These are phyloP conservation scores for Styela clava DNA, from an alignment of 23 tunicate genomes.

Conservation along the genomic window DNA sequence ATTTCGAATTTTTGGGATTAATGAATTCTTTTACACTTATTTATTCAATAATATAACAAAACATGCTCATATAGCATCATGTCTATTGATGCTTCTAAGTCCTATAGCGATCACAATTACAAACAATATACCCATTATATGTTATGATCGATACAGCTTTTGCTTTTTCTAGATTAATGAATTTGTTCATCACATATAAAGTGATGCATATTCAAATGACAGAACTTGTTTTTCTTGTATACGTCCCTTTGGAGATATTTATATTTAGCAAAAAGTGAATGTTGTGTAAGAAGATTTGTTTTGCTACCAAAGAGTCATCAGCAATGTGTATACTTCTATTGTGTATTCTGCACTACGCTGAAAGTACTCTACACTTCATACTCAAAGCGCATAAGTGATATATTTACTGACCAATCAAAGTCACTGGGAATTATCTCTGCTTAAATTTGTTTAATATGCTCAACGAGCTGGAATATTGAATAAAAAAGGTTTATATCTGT, in stretches of 20 bases:
- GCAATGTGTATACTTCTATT: conserved; percentile 7
- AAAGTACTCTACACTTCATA: conserved; percentile 1
- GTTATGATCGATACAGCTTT: not conserved
- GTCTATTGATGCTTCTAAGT: too few relatives aligned
- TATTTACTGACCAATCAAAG: not conserved
- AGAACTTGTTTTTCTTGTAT: too few relatives aligned
- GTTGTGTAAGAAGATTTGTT: conserved; percentile 12
- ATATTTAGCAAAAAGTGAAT: too few relatives aligned
- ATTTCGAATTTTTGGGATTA: too few relatives aligned
- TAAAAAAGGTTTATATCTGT: not conserved
- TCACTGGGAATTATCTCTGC: not conserved
- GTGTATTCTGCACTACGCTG: conserved; percentile 12
- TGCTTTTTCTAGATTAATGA: not conserved
- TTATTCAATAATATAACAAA: too few relatives aligned
- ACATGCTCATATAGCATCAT: too few relatives aligned
- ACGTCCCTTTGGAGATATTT: too few relatives aligned
- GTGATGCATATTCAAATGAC: too few relatives aligned
- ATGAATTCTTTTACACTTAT: too few relatives aligned
- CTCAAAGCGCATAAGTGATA: not conserved
- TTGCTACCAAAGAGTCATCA: not conserved
- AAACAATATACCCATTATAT: too few relatives aligned
- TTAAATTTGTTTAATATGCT: not conserved
- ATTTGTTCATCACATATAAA: not conserved
- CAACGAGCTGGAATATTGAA: not conserved
- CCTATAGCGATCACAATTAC: too few relatives aligned